phyloP scores from a whole-genome alignment of 2,888 invertebrate genomes.

The Graphium colonna region DNA sequence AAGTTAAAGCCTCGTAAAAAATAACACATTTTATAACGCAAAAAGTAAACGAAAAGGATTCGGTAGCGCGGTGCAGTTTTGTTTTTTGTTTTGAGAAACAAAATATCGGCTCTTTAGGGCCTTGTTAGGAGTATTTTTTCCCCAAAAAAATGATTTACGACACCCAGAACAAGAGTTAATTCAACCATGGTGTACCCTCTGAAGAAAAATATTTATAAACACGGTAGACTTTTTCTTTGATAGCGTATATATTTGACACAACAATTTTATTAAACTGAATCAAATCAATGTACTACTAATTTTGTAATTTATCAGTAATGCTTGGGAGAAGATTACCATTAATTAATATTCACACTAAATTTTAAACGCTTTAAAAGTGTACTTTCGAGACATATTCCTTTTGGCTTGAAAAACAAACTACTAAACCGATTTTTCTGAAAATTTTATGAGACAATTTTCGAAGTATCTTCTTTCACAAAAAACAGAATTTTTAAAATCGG shows the following conservation, averaged over 20 bases:
- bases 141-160: constrained; percentile 53
- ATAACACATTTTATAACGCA: constrained; percentile 42
- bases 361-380: too few relatives aligned
- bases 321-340: too few relatives aligned
- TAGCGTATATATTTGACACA: not conserved
- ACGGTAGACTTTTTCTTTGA: not conserved
- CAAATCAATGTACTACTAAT: too few relatives aligned
- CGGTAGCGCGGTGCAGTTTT: constrained; percentile 61
- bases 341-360: too few relatives aligned
- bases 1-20: not conserved
- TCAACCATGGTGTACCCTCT: constrained; percentile 15
- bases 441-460: too few relatives aligned
- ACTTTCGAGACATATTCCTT: too few relatives aligned
- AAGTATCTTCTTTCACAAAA: too few relatives aligned
- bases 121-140: constrained; percentile 45
- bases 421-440: too few relatives aligned
- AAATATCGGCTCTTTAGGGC: constrained; percentile 53
- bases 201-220: not conserved
- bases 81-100: constrained; percentile 55
- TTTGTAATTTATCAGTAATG: too few relatives aligned
- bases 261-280: constrained; percentile 15
- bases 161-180: constrained; percentile 9
- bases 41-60: constrained; percentile 53
- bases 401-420: too few relatives aligned
- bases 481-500: too few relatives aligned